Evolutionary conservation across 2,797 vertebrate species (phyloP), one percentile per base, ranked within the genome.

Genomic region (Agapornis canus): DNA sequence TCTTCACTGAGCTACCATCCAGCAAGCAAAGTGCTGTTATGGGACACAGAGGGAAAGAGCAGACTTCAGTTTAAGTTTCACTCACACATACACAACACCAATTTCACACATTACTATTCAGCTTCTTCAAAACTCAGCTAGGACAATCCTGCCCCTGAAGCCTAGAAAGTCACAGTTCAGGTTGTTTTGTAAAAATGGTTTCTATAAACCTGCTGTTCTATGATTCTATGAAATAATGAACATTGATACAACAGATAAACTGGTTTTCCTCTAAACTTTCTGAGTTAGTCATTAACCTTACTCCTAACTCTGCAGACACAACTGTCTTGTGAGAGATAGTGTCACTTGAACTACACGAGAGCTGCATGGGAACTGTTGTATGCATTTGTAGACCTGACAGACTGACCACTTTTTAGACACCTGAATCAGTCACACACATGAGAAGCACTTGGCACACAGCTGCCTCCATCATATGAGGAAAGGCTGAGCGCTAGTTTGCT

Each of bases 291-390:
- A 61, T 13, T 40, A 80, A 63, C 35, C 19, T 69, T 31, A 45
- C 52, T 47, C 1, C 1, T 54, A 73, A 69, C 35, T 83, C 32
- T 35, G 54, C 27, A 82, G 84, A 25, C 49, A 73, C 4, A 57
- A 47, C 15, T n/a, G 22, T 32, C 54, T 69, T 13, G 66, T 3
- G 13, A 32, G 7, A 47, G 22, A 20, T 0, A n/a, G n/a, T 0
- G 1, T 39, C 75, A 45, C 49, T 13, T n/a, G 42, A 68, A 45
- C 31, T 26, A 29, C 16, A 39, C 0, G 0, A 4, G 43, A 56
- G 22, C 59, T 45, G 48, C 42, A 51, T 4, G 19, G 32, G 15
- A 81, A 65, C 4, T 13, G 8, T 18, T 12, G 10, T 13, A 11
- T 8, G 10, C 37, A 37, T 59, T 29, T 31, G 42, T 51, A 51